Conservation (phyloP, 1,140 invertebrate genomes). For the Drosophila triauraria region DNA sequence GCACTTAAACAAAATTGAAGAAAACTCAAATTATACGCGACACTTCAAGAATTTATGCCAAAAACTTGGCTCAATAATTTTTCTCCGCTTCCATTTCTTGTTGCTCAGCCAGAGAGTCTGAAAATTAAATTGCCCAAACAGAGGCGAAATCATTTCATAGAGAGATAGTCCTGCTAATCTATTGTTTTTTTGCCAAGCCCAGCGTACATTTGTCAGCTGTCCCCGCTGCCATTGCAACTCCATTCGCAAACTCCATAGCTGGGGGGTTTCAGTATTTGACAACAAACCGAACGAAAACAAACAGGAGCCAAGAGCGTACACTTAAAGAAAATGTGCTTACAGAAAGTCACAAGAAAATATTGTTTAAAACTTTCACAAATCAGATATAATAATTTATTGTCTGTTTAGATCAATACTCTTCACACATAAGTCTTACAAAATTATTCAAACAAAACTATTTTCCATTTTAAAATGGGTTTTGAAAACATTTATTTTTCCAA, state of each 20-base stretch:
- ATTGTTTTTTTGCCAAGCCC: constrained; percentile 19
- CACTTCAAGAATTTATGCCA: constrained; percentile 69
- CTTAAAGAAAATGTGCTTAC: background rate
- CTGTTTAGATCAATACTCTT: too few species aligned
- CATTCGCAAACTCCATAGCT: constrained; percentile 19
- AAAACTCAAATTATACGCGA: constrained; percentile 59
- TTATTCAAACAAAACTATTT: too few species aligned
- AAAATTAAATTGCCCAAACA: constrained; percentile 41
- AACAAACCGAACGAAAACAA: constrained; percentile 41
- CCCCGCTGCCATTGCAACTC: constrained; percentile 6
- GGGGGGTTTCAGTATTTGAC: constrained; percentile 31
- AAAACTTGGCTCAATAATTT: constrained; percentile 57
- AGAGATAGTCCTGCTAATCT: constrained; percentile 34
- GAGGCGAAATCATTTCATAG: constrained; percentile 24
- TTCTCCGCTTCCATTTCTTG: background rate
- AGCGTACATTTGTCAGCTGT: constrained; percentile 49
- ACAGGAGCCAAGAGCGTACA: constrained; percentile 13
- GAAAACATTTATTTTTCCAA: background rate
- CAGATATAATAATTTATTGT: too few species aligned
- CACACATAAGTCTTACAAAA: too few species aligned
- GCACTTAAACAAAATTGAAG: constrained; percentile 52
- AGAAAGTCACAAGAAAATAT: background rate
- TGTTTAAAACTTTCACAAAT: background rate
- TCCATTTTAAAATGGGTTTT: too few species aligned
- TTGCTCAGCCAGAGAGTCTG: constrained; percentile 4